Evolutionary conservation across 1,140 invertebrate species (phyloP).

Genomic region (Drosophila orosa): DNA sequence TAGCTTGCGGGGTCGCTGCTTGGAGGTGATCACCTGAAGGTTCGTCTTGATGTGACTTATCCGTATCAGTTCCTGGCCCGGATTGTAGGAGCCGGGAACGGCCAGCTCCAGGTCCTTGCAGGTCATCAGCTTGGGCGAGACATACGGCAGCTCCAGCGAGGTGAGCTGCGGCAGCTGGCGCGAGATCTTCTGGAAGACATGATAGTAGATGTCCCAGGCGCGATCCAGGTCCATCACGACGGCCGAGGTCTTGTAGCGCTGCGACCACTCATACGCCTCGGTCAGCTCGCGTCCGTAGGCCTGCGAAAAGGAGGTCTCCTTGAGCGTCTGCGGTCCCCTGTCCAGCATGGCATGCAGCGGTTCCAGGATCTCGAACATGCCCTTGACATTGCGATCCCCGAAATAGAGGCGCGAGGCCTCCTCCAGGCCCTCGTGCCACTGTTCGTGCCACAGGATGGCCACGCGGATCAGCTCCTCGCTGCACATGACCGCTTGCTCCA

Average conservation of each 20-base stretch:
- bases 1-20: constrained; percentile 98
- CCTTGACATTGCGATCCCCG: constrained; percentile 96
- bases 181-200: constrained; percentile 97
- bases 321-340: constrained; percentile 96
- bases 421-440: constrained; percentile 99
- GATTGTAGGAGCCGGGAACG: constrained; percentile 97
- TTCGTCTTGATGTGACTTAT: constrained; percentile 94
- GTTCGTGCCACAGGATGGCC: constrained; percentile 99
- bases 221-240: constrained; percentile 97
- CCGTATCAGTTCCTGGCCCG: constrained; percentile 88
- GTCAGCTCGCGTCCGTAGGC: constrained; percentile 97
- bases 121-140: constrained; percentile 95
- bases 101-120: constrained; percentile 97
- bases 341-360: constrained; percentile 98
- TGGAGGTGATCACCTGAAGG: constrained; percentile 95
- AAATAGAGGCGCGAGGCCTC: constrained; percentile 99
- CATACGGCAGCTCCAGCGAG: constrained; percentile 93
- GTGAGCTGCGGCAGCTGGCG: constrained; percentile 96
- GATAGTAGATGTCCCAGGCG: constrained; percentile 99
- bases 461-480: constrained; percentile 99
- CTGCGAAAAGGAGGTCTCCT: constrained; percentile 98
- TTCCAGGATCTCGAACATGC: constrained; percentile 98
- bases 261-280: constrained; percentile 98
- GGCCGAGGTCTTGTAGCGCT: constrained; percentile 92
- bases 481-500: constrained; percentile 96